Evolutionary conservation across 2,113 vertebrate species (phyloP), one percentile per base, ranked within the genome.

Genomic region (Amblyopsis rosae): DNA sequence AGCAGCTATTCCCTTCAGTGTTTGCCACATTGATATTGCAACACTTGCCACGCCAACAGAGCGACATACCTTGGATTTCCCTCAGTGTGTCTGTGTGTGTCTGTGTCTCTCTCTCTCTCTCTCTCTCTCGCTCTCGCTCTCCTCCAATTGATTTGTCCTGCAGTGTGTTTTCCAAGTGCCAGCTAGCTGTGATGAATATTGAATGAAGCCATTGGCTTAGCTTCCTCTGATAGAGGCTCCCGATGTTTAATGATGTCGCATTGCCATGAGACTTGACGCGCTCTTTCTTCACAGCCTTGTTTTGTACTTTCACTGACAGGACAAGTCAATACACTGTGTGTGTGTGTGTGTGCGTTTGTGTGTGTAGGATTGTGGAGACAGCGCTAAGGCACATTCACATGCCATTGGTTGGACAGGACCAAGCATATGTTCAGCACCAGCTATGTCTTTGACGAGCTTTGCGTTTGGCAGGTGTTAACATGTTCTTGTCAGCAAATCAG

Each of bases 121-220:
- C 57, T n/a, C 4, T 1, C 4, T 8, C 60, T 62, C 51, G 26
- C 45, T 66, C 33, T 76, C 45, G 45, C 33, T 76, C 45, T 46
- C 53, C 16, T 69, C 59, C 59, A 59, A 65, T 59, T 82, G 73
- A 81, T 83, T 73, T 60, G 59, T 72, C 55, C 64, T 47, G 51
- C 55, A 59, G 67, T 45, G 54, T 77, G 6, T 72, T 59, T 66
- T 66, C 5, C 2, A 59, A 9, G 12, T 47, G 46, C 50, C 45
- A 35, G 67, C 67, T 16, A 45, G 57, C 58, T 79, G 62, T 79
- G 63, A 81, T 88, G 67, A 79, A 76, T 75, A 76, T 64, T 72
- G 68, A 82, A 66, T 51, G 69, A 69, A 74, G 67, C 65, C 1
- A 41, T 60, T 67, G 65, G 70, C 67, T 62, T 62, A 26, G 60